Conservation (phyloP, 2,113 vertebrate genomes). For the Ammospiza nelsoni region DNA sequence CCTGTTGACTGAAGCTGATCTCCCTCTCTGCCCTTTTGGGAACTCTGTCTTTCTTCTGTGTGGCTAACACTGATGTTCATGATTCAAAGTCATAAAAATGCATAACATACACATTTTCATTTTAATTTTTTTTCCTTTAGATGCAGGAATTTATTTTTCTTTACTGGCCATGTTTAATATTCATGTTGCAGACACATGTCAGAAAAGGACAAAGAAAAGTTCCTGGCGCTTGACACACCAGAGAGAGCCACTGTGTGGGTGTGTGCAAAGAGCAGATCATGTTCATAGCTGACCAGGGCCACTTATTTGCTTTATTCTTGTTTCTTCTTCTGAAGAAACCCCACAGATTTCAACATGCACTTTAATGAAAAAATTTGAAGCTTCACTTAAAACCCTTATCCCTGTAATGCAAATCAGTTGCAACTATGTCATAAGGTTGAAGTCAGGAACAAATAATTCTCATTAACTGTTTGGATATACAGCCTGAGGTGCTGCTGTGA, state of each 20-base stretch:
- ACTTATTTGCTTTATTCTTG: not conserved
- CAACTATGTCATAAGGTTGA: not conserved
- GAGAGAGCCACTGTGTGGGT: too few relatives aligned
- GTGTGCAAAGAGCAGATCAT: not conserved
- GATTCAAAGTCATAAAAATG: not conserved
- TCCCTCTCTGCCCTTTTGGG: not conserved
- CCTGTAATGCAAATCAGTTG: not conserved
- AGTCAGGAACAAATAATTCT: not conserved
- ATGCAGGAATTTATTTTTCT: not conserved
- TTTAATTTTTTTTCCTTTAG: not conserved
- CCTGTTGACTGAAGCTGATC: not conserved
- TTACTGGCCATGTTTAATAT: not conserved
- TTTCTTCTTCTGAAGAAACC: not conserved
- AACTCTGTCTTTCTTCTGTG: not conserved
- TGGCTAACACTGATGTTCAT: not conserved
- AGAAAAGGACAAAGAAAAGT: not conserved
- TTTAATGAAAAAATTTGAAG: not conserved
- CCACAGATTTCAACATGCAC: not conserved
- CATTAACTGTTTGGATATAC: not conserved
- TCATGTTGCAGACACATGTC: not conserved
- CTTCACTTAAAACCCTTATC: not conserved
- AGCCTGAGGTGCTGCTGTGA: not conserved
- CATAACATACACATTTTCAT: fast-evolving
- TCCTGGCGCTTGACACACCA: not conserved
- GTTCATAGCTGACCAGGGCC: not conserved